Percentiles rank a stretch among this genome's conserved stretches.
Conservation (phyloP, 2,888 invertebrate species). For the Callyntrura sp. region DNA sequence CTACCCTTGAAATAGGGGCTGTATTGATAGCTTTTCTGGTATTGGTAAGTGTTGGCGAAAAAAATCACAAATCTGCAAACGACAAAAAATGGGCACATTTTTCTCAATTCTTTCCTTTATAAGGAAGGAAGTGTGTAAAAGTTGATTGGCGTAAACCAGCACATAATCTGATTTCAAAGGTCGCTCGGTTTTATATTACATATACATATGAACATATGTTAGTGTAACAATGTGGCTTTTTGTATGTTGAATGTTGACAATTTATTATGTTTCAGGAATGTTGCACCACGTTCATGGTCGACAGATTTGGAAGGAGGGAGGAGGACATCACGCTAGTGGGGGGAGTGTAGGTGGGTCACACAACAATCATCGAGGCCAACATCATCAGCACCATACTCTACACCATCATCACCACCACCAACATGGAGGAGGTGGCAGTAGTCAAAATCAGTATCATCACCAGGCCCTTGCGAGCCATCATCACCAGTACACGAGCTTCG, state of each 20-base stretch:
- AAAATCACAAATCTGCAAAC: too few relatives aligned
- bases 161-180: too few relatives aligned
- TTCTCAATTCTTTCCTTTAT: too few relatives aligned
- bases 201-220: too few relatives aligned
- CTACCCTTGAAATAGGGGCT: too few relatives aligned
- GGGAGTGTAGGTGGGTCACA: slow-evolving; percentile 7
- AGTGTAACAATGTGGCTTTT: too few relatives aligned
- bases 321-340: slow-evolving; percentile 2
- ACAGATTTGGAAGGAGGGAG: slow-evolving; percentile 70
- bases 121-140: too few relatives aligned
- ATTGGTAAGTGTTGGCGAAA: too few relatives aligned
- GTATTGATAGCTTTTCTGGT: too few relatives aligned
- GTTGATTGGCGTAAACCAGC: too few relatives aligned
- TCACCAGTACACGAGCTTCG: slow-evolving; percentile 85
- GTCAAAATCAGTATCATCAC: slow-evolving; percentile 48
- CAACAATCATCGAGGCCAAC: slow-evolving; percentile 50
- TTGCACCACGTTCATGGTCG: slow-evolving; percentile 81
- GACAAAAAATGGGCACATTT: too few relatives aligned
- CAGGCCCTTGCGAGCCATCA: slow-evolving; percentile 60
- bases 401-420: slow-evolving; percentile 48
- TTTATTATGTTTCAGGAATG: slow-evolving; percentile 75
- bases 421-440: not conserved
- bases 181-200: too few relatives aligned
- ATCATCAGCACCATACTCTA: slow-evolving; percentile 39
- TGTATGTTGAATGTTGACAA: not conserved